A percentile compares a stretch with the other conserved stretches of the same genome.
Conservation (phyloP, 2,113 vertebrate species). For the Clupea harengus region DNA sequence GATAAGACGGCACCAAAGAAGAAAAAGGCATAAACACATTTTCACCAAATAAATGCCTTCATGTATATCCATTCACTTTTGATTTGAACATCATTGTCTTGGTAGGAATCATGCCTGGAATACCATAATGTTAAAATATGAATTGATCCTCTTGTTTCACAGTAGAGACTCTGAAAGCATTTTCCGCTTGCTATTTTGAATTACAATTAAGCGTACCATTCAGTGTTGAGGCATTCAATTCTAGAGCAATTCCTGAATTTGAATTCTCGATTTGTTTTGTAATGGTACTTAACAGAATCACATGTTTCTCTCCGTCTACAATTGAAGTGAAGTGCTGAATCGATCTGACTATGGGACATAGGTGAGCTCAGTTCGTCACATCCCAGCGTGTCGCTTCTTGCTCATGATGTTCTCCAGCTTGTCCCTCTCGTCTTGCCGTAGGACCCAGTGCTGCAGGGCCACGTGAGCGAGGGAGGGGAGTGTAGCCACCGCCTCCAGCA, state of each 20-base stretch:
- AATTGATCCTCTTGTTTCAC: too few species aligned
- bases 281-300: not conserved
- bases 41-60: not conserved
- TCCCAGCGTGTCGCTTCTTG: constrained; percentile 69
- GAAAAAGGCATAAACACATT: not conserved
- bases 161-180: too few species aligned
- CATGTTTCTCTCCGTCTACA: not conserved
- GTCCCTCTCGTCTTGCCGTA: constrained; percentile 57
- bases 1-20: not conserved
- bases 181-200: not conserved
- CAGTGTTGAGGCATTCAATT: not conserved
- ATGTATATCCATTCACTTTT: not conserved
- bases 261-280: not conserved
- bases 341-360: not conserved
- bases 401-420: constrained; percentile 63
- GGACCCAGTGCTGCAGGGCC: constrained; percentile 74
- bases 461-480: constrained; percentile 71
- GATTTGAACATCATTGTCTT: not conserved
- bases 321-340: not conserved
- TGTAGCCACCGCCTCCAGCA: constrained; percentile 67
- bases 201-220: not conserved
- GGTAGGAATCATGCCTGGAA: not conserved
- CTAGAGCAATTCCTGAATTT: not conserved
- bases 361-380: constrained; percentile 43
- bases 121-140: not conserved